Evolutionary conservation across 30 jellyfish, hydroid and myxozoan genomes (phyloP), one percentile per base, ranked within the genome.

Genomic region (Pseudorhiza aurosa): DNA sequence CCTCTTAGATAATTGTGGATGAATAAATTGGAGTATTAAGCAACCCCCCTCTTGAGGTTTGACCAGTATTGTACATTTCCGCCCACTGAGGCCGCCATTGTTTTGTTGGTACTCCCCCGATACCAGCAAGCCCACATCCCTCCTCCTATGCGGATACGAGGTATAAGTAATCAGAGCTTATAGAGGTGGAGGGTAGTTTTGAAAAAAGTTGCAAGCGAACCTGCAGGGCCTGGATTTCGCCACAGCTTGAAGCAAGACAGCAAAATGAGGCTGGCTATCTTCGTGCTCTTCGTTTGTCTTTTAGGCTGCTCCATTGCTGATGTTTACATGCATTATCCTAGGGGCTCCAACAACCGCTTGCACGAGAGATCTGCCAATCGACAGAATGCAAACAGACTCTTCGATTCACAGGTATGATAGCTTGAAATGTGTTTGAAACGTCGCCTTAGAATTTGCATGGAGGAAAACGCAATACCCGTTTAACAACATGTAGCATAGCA

Each of bases 311-410:
- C 65, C 57, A 2, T 59, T 11, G 87, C 85, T 25, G 99, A 93
- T 65, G 58, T 87, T 21, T 93, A 86, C 36, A 53, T 93, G 88
- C 99, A 93, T 56, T 60, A 53, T 57, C 99, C 99, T 2, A 62
- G 99, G 36, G 99, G 99, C 53, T 81, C 96, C 7, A 93, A 93
- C 88, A 93, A 93, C 77, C 60, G 99, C 5, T 83, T 93, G 87
- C 87, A 93, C 81, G 99, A 93, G 57, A 93, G 51, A 14, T 56
- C 96, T 19, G 99, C 99, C 24, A 75, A 75, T 31, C 71, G 99
- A 26, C 35, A 62, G 21, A 93, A 81, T 47, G 96, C 87, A 29
- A 93, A 93, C 90, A 65, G 99, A 60, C 95, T 65, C 30, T 93
- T 93, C 44, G 96, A 93, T 76, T 93, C 99, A 1, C 97, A 93